Evolutionary conservation across 2,113 vertebrate genomes (phyloP).

Genomic region (Dromiciops gliroides): DNA sequence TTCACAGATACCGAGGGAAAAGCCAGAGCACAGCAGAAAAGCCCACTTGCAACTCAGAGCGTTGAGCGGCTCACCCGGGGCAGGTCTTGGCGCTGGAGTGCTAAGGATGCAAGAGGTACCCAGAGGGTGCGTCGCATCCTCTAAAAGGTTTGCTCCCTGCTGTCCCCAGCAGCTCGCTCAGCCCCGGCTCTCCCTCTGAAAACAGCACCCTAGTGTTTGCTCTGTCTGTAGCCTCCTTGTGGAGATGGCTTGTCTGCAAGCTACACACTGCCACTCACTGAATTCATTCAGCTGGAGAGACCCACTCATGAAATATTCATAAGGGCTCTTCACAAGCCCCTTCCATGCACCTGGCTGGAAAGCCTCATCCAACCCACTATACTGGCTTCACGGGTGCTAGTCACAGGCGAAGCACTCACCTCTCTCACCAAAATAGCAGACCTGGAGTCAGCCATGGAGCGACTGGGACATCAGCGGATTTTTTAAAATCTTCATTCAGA

Average conservation of each 20-base stretch:
- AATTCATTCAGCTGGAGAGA: conserved; percentile 86
- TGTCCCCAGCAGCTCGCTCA: conserved; percentile 76
- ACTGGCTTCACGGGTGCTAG: not conserved
- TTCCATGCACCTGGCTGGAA: conserved; percentile 56
- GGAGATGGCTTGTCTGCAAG: conserved; percentile 82
- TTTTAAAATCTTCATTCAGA: conserved; percentile 82
- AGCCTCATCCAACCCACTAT: conserved; percentile 43
- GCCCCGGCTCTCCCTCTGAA: conserved; percentile 81
- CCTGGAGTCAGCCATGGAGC: conserved; percentile 17
- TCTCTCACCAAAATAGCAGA: conserved; percentile 51
- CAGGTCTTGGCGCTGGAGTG: conserved; percentile 51
- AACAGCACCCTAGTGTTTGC: conserved; percentile 79
- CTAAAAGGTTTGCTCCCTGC: conserved; percentile 67
- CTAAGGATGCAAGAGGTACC: conserved; percentile 64
- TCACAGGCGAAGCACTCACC: not conserved
- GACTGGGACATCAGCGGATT: conserved; percentile 42
- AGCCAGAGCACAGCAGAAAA: conserved; percentile 70
- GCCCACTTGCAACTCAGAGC: conserved; percentile 58
- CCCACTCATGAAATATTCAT: conserved; percentile 87
- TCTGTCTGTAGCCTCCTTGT: conserved; percentile 83
- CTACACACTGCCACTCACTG: conserved; percentile 82
- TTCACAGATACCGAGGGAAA: conserved; percentile 73
- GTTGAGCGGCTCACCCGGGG: conserved; percentile 58
- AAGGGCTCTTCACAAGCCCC: conserved; percentile 78
- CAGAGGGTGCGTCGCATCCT: conserved; percentile 63